A percentile compares a stretch with the other conserved stretches of the same genome.
These are phyloP conservation scores for Diadumene lineata DNA, from an alignment of 92 coral and sea anemone genomes.

Conservation along the genomic window DNA sequence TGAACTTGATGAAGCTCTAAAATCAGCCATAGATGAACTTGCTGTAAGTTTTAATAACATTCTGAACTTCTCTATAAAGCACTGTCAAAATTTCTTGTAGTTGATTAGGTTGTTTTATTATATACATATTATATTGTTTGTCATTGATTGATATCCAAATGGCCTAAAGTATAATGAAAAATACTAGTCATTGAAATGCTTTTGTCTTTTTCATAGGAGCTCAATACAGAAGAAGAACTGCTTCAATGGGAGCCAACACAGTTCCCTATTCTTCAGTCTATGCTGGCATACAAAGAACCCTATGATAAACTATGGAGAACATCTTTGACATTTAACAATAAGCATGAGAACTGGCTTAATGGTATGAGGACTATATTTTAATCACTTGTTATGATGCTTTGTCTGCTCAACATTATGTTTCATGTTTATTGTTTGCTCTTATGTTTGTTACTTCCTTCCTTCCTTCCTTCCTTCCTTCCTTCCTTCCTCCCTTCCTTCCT, in stretches of 20 bases:
- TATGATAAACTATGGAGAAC: conserved; percentile 98
- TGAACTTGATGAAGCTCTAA: conserved; percentile 82
- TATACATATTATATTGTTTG: too few relatives aligned
- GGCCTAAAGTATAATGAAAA: too few relatives aligned
- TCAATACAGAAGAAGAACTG: conserved; percentile 90
- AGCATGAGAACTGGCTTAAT: conserved; percentile 95
- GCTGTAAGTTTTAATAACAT: too few relatives aligned
- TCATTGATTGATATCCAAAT: too few relatives aligned
- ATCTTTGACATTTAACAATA: conserved; percentile 88
- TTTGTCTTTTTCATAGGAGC: conserved; percentile 42
- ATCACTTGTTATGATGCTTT: background rate
- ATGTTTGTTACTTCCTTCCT: background rate
- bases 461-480: background rate
- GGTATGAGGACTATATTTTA: conserved; percentile 45
- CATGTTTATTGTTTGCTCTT: background rate
- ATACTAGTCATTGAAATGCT: too few relatives aligned
- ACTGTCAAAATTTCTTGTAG: too few relatives aligned
- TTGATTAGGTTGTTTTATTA: too few relatives aligned
- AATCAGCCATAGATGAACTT: conserved; percentile 79
- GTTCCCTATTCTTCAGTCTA: conserved; percentile 93
- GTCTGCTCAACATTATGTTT: background rate
- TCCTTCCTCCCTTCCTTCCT: background rate
- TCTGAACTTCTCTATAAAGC: too few relatives aligned
- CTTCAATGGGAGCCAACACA: conserved; percentile 96
- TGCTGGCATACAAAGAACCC: conserved; percentile 98